A percentile compares a stretch with the other conserved stretches of the same genome.
phyloP scores from a whole-genome alignment of 2,888 invertebrate species.

The Harmothoe impar region DNA sequence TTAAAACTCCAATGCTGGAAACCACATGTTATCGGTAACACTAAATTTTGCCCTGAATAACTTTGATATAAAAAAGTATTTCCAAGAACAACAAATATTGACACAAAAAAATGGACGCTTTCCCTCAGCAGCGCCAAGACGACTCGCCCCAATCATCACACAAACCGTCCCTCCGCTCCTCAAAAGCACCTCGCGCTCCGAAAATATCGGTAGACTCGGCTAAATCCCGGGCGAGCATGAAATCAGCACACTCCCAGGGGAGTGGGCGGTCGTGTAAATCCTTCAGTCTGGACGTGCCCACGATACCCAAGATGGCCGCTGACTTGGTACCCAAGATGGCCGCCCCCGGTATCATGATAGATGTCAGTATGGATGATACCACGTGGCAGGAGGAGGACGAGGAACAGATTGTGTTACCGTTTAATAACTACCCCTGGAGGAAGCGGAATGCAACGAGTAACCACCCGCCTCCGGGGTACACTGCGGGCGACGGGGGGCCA shows the following conservation, averaged over 20 bases:
- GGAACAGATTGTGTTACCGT: background rate
- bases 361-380: background rate
- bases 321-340: too few relatives aligned
- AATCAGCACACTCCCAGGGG: background rate
- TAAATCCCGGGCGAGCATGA: constrained; percentile 9
- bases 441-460: background rate
- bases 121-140: background rate
- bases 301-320: too few relatives aligned
- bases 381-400: background rate
- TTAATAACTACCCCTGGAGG: background rate
- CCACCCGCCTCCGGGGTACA: background rate
- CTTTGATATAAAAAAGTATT: too few relatives aligned
- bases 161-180: background rate
- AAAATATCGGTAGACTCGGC: constrained; percentile 15
- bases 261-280: background rate
- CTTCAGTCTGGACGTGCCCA: background rate
- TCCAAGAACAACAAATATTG: too few relatives aligned
- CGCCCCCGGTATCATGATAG: background rate
- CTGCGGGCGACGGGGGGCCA: background rate
- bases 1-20: too few relatives aligned
- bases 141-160: background rate
- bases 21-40: too few relatives aligned
- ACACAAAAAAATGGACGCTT: too few relatives aligned
- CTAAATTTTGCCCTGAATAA: too few relatives aligned
- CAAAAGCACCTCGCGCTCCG: background rate